Evolutionary conservation across 1,140 invertebrate species (phyloP).

Genomic region (Brachionus paranguensis): DNA sequence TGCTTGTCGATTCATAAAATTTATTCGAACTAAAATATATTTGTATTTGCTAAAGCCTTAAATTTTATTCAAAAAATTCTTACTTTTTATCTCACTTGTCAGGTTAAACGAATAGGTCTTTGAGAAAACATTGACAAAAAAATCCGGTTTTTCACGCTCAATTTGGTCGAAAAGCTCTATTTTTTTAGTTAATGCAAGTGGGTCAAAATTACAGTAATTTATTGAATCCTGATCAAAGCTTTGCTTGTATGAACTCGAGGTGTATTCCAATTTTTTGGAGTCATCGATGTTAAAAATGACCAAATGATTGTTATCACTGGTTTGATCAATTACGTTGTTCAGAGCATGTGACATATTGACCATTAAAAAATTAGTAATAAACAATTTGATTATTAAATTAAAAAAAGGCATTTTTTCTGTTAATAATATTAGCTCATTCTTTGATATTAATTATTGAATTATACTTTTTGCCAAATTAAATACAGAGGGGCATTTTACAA

Average conservation of each 20-base stretch:
- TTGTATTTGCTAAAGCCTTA: not conserved
- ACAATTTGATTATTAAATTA: not conserved
- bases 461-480: not conserved
- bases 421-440: not conserved
- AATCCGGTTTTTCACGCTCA: not conserved
- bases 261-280: conserved; percentile 13
- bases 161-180: not conserved
- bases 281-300: conserved; percentile 34
- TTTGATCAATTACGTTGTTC: not conserved
- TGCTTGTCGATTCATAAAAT: conserved; percentile 25
- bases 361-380: not conserved
- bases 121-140: conserved; percentile 18
- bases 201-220: conserved; percentile 38
- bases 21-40: conserved; percentile 26
- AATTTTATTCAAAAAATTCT: not conserved
- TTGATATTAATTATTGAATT: not conserved
- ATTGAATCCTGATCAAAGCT: conserved; percentile 30
- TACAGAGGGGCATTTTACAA: not conserved
- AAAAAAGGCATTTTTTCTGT: not conserved
- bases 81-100: conserved; percentile 29
- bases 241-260: conserved; percentile 30
- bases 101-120: not conserved
- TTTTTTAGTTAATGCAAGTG: not conserved
- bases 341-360: not conserved
- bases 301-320: not conserved